Evolutionary conservation across 2,113 vertebrate genomes (phyloP), one percentile per base, ranked within the genome.

Genomic region (Ancistrus triradiatus): DNA sequence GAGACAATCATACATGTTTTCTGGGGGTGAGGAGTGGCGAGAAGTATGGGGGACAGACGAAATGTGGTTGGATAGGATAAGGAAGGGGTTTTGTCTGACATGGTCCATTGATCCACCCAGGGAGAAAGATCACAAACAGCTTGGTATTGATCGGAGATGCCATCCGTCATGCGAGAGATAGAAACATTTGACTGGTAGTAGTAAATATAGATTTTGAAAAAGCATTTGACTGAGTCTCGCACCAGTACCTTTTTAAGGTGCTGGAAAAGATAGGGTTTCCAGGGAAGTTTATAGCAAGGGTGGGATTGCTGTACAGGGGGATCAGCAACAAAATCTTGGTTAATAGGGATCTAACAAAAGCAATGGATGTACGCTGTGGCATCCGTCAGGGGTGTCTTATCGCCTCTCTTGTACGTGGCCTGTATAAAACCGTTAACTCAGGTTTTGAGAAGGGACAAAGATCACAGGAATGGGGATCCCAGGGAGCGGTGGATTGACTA

Each of bases 81-180:
- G n/a, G n/a, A n/a, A n/a, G n/a, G n/a, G n/a, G n/a, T n/a, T n/a
- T n/a, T n/a, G n/a, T n/a, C n/a, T n/a, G n/a, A n/a, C n/a, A n/a
- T n/a, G n/a, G n/a, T n/a, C n/a, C n/a, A n/a, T n/a, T n/a, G n/a
- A n/a, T n/a, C n/a, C n/a, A n/a, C n/a, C n/a, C n/a, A n/a, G n/a
- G n/a, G n/a, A n/a, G n/a, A n/a, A 63, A 22, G 50, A 55, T 64
- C 24, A 67, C 40, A 0, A 64, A 75, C 69, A 72, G 47, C 70
- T 37, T 77, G 1, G 33, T 71, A 2, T 18, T 70, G 53, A 27
- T 77, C 2, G 10, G 68, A 25, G 62, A 72, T 14, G 2, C 67
- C 52, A 70, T 76, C 63, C 59, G 62, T 66, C 64, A 10, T 9
- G 63, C 55, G 21, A 73, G 62, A 64, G 71, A 77, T 58, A 74